Evolutionary conservation across 2,888 invertebrate species (phyloP).

Genomic region (Acanthosoma haemorrhoidale): DNA sequence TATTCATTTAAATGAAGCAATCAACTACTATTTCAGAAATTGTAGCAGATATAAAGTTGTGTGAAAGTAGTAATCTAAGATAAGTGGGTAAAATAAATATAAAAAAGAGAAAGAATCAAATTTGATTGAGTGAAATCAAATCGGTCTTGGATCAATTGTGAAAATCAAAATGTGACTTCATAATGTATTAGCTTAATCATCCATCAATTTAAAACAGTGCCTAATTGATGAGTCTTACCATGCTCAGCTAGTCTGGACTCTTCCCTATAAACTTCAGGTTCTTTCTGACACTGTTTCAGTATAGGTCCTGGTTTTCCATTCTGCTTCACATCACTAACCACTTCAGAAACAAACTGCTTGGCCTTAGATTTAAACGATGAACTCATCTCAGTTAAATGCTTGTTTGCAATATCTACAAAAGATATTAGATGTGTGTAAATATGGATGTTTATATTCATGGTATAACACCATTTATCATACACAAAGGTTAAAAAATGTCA

Average conservation of each 20-base stretch:
- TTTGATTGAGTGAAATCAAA: too few relatives aligned
- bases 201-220: background rate
- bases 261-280: constrained; percentile 63
- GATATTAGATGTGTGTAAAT: constrained; percentile 30
- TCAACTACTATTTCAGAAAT: too few relatives aligned
- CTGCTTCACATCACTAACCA: constrained; percentile 56
- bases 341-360: constrained; percentile 60
- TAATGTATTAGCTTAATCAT: too few relatives aligned
- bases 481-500: background rate
- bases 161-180: too few relatives aligned
- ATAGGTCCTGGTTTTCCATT: constrained; percentile 45
- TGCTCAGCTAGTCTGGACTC: constrained; percentile 65
- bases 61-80: too few relatives aligned
- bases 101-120: constrained; percentile 15
- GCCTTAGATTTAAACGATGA: constrained; percentile 63
- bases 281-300: constrained; percentile 41
- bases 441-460: background rate
- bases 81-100: too few relatives aligned
- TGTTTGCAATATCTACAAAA: constrained; percentile 53
- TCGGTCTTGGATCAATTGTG: too few relatives aligned
- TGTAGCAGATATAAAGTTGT: too few relatives aligned
- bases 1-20: too few relatives aligned
- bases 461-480: background rate
- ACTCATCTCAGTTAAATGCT: constrained; percentile 62
- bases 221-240: constrained; percentile 52